Evolutionary conservation across 2,113 vertebrate species (phyloP), one percentile per base, ranked within the genome.

Genomic region (Bubo bubo): DNA sequence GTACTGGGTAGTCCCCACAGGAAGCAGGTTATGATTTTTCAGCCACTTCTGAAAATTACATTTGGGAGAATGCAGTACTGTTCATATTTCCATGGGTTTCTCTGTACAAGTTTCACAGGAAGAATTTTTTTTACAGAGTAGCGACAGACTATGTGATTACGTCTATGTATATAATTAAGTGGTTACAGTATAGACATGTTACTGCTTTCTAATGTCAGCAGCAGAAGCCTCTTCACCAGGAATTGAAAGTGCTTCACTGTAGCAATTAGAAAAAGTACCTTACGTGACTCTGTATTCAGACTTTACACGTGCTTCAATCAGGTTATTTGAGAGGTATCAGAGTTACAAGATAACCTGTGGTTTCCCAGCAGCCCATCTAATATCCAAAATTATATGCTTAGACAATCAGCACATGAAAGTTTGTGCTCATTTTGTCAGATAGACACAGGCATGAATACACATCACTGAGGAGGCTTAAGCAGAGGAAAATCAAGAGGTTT

Each of bases 211-310:
- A 75, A 92, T 97, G 91, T 96, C 97, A 97, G 72, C 94, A 97
- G 87, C 87, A 96, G 96, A 97, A 98, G 75, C 80, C 68, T 97
- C 88, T 97, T 96, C 68, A 37, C 95, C 88, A 94, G 86, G 89
- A 96, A 94, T 74, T 97, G 88, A 97, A 98, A 97, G 62, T 96
- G 86, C 91, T 97, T 97, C 82, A 93, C 88, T 97, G 62, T 87
- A 96, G 87, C 86, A 97, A 96, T 98, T 97, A 95, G 80, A 89
- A 95, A 92, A 73, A 64, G 76, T 92, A 83, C 58, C 43, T 71
- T 94, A 93, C 27, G 10, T 96, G 90, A 90, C 76, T 96, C 91
- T 59, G 16, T 93, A 88, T 95, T 96, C 88, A 95, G 68, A 92
- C 55, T 83, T 95, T 63, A 66, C 15, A 12, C 59, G 15, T 81